phyloP scores from a whole-genome alignment of 2,113 vertebrate species.

The Oryzias curvinotus region DNA sequence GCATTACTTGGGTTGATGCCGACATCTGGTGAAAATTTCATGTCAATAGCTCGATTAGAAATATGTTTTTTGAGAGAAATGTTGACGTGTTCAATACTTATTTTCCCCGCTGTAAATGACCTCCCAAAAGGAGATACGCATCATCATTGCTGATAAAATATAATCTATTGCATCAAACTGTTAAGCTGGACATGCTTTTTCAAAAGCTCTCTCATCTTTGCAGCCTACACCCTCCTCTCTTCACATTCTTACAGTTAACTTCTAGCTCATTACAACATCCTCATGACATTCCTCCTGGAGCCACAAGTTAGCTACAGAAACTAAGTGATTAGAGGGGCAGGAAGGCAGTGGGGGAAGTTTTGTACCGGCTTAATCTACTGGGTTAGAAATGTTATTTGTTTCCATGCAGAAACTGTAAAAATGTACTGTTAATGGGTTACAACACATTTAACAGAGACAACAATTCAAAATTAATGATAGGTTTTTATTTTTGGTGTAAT shows the following conservation, averaged over 20 bases:
- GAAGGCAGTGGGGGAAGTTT: constrained; percentile 26
- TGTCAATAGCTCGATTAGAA: no score
- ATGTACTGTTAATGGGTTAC: background rate
- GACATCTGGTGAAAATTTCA: no score
- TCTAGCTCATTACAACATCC: constrained; percentile 52
- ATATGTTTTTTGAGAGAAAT: no score
- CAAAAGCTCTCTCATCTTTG: constrained; percentile 51
- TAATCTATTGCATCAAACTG: constrained; percentile 47
- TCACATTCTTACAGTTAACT: constrained; percentile 39
- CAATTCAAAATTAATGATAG: background rate
- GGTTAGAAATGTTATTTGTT: constrained; percentile 17
- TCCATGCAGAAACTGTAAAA: background rate
- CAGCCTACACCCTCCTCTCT: constrained; percentile 34
- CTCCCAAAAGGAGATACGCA: background rate
- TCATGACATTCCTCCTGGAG: constrained; percentile 35
- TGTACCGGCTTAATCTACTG: constrained; percentile 3
- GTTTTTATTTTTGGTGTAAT: background rate
- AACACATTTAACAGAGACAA: background rate
- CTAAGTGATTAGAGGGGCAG: constrained; percentile 23
- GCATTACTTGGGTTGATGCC: no score
- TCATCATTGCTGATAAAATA: constrained; percentile 19
- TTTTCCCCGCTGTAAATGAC: no score
- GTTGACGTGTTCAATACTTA: no score
- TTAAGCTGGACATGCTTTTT: constrained; percentile 30
- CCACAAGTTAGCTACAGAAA: constrained; percentile 39